These are phyloP conservation scores for Radopholus similis DNA, from an alignment of 1,140 invertebrate genomes.

Conservation along the genomic window DNA sequence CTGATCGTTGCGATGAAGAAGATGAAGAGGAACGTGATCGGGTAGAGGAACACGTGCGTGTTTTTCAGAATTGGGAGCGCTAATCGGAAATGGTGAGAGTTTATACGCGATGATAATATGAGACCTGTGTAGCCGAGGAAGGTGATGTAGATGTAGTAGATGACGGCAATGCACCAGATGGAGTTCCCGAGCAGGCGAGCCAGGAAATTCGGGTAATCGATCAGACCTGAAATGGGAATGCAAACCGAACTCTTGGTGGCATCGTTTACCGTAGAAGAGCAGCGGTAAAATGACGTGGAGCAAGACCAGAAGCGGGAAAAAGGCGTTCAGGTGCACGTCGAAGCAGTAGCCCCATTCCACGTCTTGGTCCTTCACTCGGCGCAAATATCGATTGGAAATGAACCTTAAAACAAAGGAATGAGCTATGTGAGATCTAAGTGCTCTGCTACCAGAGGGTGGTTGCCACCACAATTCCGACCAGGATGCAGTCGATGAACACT, in stretches of 20 bases:
- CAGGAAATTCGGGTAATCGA: conserved; percentile 62
- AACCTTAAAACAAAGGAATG: conserved; percentile 69
- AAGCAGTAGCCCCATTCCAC: conserved; percentile 97
- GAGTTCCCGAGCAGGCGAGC: conserved; percentile 83
- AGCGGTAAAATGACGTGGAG: conserved; percentile 76
- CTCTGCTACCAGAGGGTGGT: conserved; percentile 77
- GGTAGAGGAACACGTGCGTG: conserved; percentile 80
- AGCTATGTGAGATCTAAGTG: neutral
- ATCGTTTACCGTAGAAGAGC: conserved; percentile 52
- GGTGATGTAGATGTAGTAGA: conserved; percentile 94
- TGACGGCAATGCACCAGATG: conserved; percentile 82
- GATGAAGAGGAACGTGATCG: conserved; percentile 75
- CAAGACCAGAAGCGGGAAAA: conserved; percentile 87
- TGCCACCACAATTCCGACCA: conserved; percentile 78
- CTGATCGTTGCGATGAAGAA: conserved; percentile 75
- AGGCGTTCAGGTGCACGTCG: conserved; percentile 96
- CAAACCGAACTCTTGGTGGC: no score
- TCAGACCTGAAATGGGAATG: conserved; percentile 28
- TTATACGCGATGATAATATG: conserved; percentile 52
- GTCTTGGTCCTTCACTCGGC: conserved; percentile 71
- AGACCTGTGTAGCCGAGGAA: conserved; percentile 94
- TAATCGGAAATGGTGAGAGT: conserved; percentile 62
- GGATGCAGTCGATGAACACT: conserved; percentile 88
- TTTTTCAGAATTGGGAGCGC: conserved; percentile 79
- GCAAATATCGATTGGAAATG: conserved; percentile 80